Percentiles rank a stretch among this genome's conserved stretches.
Evolutionary conservation across 2,797 vertebrate genomes (phyloP).

Genomic region (Xerus rutilus): DNA sequence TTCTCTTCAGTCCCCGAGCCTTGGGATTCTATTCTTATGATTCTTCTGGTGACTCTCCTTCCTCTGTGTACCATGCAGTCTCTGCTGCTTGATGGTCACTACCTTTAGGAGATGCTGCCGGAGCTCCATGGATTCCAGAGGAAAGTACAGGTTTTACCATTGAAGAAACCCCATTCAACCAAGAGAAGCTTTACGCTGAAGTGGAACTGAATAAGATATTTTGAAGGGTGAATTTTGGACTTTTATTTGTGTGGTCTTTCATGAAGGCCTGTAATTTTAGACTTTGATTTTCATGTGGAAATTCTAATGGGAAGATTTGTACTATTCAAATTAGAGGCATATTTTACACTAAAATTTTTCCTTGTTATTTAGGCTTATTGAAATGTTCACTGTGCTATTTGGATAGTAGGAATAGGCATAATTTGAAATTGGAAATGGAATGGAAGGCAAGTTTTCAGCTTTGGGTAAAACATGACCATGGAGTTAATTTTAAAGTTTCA

Average conservation of each 20-base stretch:
- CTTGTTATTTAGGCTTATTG: background rate
- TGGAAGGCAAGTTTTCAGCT: background rate
- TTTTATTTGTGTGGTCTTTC: background rate
- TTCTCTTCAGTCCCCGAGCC: background rate
- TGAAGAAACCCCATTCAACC: background rate
- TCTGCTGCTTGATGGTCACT: background rate
- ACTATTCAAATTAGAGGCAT: background rate
- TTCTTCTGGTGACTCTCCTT: background rate
- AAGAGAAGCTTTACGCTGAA: background rate
- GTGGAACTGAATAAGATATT: background rate
- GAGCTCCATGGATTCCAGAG: background rate
- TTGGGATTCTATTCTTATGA: background rate
- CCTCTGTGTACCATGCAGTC: background rate
- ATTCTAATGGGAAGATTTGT: background rate
- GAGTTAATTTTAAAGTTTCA: background rate
- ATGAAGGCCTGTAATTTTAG: background rate
- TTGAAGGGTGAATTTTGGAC: background rate
- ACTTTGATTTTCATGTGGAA: slow-evolving; percentile 1
- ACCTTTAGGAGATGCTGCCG: background rate
- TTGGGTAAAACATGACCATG: background rate
- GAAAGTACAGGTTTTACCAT: background rate
- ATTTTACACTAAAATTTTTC: background rate
- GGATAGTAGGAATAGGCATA: background rate
- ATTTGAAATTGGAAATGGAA: background rate
- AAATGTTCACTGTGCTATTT: background rate